Evolutionary conservation across 2,888 invertebrate genomes (phyloP).

Genomic region (Lypha dubia): DNA sequence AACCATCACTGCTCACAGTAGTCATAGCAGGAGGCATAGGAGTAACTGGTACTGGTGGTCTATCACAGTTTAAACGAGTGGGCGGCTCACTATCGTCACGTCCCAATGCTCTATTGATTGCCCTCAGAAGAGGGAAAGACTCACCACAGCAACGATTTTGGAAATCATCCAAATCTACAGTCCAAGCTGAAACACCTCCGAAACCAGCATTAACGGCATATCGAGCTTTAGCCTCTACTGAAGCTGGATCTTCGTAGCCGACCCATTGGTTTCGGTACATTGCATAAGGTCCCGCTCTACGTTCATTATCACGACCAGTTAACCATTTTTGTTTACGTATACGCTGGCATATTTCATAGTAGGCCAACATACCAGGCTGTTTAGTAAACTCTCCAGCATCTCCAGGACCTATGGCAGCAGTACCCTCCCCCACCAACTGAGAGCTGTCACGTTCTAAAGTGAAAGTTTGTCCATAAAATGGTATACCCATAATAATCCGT

Average conservation of each 20-base stretch:
- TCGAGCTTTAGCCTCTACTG: slow-evolving; percentile 89
- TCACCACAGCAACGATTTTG: slow-evolving; percentile 92
- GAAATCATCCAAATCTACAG: slow-evolving; percentile 94
- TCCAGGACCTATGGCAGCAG: slow-evolving; percentile 89
- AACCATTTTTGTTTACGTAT: slow-evolving; percentile 88
- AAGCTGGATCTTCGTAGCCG: slow-evolving; percentile 92
- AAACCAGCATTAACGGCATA: slow-evolving; percentile 89
- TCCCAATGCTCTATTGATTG: slow-evolving; percentile 91
- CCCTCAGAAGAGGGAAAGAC: slow-evolving; percentile 90
- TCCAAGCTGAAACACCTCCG: slow-evolving; percentile 94
- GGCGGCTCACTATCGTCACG: slow-evolving; percentile 85
- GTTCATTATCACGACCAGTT: slow-evolving; percentile 86
- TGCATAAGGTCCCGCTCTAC: slow-evolving; percentile 88
- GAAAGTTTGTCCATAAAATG: slow-evolving; percentile 95
- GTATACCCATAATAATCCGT: slow-evolving; percentile 91
- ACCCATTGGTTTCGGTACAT: slow-evolving; percentile 94
- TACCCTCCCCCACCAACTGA: slow-evolving; percentile 85
- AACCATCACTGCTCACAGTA: slow-evolving; percentile 86
- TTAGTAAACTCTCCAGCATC: slow-evolving; percentile 91
- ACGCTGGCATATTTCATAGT: slow-evolving; percentile 92
- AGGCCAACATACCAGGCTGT: slow-evolving; percentile 94
- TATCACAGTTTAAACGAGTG: slow-evolving; percentile 86
- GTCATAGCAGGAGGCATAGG: slow-evolving; percentile 90
- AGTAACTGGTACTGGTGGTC: slow-evolving; percentile 89
- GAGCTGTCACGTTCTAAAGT: slow-evolving; percentile 84